Conservation (phyloP, 2,113 vertebrate genomes). For the Corythornis vintsioides region DNA sequence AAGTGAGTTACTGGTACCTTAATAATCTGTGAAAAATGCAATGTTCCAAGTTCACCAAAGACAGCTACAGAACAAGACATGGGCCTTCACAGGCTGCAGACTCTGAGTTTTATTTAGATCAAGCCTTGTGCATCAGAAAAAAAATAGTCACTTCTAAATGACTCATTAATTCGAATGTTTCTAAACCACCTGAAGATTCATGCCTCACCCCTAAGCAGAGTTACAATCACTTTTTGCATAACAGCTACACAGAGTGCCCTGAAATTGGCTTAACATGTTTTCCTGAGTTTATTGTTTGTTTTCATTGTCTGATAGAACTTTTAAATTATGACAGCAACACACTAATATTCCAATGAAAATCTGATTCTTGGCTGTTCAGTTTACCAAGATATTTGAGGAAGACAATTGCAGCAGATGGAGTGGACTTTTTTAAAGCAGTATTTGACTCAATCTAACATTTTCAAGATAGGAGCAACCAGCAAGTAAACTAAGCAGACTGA, state of each 20-base stretch:
- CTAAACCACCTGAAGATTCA: neutral
- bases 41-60: neutral
- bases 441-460: neutral
- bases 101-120: neutral
- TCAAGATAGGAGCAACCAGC: neutral
- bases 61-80: neutral
- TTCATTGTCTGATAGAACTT: slow-evolving; percentile 18
- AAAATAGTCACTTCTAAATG: neutral
- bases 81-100: neutral
- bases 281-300: neutral
- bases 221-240: neutral
- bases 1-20: slow-evolving; percentile 9
- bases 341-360: slow-evolving; percentile 10
- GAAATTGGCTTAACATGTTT: neutral
- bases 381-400: neutral
- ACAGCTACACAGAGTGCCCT: neutral
- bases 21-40: neutral
- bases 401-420: slow-evolving; percentile 35
- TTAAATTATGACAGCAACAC: neutral
- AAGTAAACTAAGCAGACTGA: neutral
- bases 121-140: neutral
- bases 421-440: neutral
- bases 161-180: slow-evolving; percentile 24
- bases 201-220: neutral
- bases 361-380: neutral